Evolutionary conservation across 2,797 vertebrate genomes (phyloP), one percentile per base, ranked within the genome.

Genomic region (Brotula barbata): DNA sequence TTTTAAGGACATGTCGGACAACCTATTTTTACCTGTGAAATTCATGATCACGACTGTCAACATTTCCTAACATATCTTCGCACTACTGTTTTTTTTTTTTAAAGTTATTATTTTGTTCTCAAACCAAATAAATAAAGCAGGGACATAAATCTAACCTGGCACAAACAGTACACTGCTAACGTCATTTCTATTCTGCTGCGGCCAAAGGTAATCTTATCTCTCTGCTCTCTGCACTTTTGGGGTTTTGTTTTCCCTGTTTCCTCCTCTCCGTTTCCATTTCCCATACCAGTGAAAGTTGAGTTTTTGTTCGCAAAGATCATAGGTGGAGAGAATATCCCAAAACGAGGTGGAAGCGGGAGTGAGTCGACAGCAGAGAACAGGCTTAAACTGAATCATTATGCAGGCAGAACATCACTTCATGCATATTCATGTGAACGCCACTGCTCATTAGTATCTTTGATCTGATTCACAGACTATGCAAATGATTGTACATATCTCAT

Each of bases 151-250:
- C 78, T 76, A 84, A 58, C 64, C 46, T 19, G 72, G 71, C 77
- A 72, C 77, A 75, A 86, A 77, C 58, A 78, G 67, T 71, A 84
- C 79, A 68, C 75, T 78, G 60, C 78, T 86, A 82, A 89, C 86
- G 85, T 83, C 33, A 84, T 87, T 83, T 79, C 80, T 68, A 82
- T 81, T 85, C 71, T 75, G 77, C 71, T 57, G 56, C 82, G 78
- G 85, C 82, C 75, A 65, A 54, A 33, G 63, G 53, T 75, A 53
- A 70, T 80, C 73, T 84, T 85, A 87, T 85, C 83, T 83, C 63
- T 56, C 45, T 76, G n/a, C n/a, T 60, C 74, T 83, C 85, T 79
- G 79, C 78, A 80, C 57, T 83, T 84, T 86, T 76, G 63, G 15
- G 57, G 60, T 66, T 75, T 83, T 80, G 71, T 82, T 78, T 86